phyloP scores from a whole-genome alignment of 2,888 invertebrate genomes.

The Dimorphilus gyrociliatus region DNA sequence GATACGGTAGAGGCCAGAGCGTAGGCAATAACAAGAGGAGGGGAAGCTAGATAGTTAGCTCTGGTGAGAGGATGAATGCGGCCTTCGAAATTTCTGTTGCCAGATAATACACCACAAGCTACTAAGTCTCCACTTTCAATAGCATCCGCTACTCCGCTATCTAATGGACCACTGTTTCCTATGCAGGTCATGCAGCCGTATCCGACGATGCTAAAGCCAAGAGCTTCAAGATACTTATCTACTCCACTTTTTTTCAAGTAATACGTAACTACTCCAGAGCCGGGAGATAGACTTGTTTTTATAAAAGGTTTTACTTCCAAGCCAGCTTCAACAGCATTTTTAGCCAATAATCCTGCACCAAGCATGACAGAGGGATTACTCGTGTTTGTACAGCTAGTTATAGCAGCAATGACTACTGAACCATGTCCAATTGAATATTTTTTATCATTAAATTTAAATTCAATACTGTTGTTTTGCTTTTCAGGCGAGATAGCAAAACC shows the following conservation, averaged over 20 bases:
- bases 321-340: conserved; percentile 81
- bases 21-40: conserved; percentile 87
- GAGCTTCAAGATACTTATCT: conserved; percentile 60
- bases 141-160: conserved; percentile 72
- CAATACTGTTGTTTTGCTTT: conserved; percentile 47
- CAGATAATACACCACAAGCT: conserved; percentile 85
- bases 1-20: conserved; percentile 85
- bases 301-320: conserved; percentile 75
- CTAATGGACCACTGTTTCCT: conserved; percentile 88
- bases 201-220: conserved; percentile 90
- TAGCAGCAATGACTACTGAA: conserved; percentile 88
- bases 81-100: conserved; percentile 95
- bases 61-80: conserved; percentile 89
- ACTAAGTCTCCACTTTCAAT: conserved; percentile 84
- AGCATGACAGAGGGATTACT: conserved; percentile 96
- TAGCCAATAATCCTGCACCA: conserved; percentile 70
- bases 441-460: conserved; percentile 63
- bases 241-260: conserved; percentile 79
- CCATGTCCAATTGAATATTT: conserved; percentile 68
- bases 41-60: conserved; percentile 95
- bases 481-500: conserved; percentile 62
- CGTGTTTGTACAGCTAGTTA: conserved; percentile 95
- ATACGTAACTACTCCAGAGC: conserved; percentile 83
- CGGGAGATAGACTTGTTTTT: conserved; percentile 90
- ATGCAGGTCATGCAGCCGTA: conserved; percentile 99